Percentiles rank a stretch among this genome's conserved stretches.
Evolutionary conservation across 2,888 invertebrate species (phyloP).

Genomic region (Campaea margaritaria): DNA sequence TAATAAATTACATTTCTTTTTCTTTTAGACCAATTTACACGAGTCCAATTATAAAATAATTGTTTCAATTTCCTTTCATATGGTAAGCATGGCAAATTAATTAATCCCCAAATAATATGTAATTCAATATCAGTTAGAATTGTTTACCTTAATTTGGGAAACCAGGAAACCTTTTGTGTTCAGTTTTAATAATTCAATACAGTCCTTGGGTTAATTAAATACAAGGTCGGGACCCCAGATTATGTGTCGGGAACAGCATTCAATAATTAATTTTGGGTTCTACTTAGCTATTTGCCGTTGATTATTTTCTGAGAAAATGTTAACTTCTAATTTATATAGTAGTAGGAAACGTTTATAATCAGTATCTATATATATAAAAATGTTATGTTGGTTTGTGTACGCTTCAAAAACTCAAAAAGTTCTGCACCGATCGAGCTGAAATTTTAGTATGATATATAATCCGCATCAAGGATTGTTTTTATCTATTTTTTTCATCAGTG

Average conservation of each 20-base stretch:
- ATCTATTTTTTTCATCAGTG: too few species aligned
- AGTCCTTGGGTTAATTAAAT: constrained; percentile 25
- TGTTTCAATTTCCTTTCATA: neutral
- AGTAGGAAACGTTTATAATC: too few species aligned
- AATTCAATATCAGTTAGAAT: constrained; percentile 7
- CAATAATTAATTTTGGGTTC: constrained; percentile 22
- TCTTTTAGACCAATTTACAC: too few species aligned
- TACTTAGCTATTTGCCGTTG: neutral
- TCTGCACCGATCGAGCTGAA: too few species aligned
- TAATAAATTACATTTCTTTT: too few species aligned
- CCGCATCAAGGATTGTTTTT: too few species aligned
- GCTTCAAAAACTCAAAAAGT: too few species aligned
- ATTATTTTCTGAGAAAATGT: too few species aligned
- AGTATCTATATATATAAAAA: too few species aligned
- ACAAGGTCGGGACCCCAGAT: constrained; percentile 21
- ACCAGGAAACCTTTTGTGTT: constrained; percentile 23
- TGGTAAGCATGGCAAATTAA: neutral
- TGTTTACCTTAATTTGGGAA: constrained; percentile 1
- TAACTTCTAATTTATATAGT: too few species aligned
- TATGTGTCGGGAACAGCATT: constrained; percentile 25
- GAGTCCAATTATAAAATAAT: neutral
- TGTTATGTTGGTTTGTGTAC: too few species aligned
- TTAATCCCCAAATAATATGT: neutral
- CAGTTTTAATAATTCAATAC: constrained; percentile 23
- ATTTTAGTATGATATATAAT: too few species aligned